Conservation (phyloP, 2,113 vertebrate genomes). For the Manacus vitellinus region DNA sequence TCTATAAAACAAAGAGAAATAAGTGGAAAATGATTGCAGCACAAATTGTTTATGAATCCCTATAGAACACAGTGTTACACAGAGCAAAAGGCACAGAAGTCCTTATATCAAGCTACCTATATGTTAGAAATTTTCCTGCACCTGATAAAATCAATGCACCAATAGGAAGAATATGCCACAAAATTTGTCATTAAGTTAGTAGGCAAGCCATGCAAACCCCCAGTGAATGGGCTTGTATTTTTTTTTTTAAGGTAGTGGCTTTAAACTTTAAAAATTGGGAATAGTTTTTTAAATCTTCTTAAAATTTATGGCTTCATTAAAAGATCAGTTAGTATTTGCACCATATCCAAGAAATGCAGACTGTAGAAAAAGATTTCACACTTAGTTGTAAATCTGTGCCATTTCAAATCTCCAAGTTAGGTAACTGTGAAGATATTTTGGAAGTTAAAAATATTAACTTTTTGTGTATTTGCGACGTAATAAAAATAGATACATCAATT, state of each 20-base stretch:
- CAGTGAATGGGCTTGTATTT: background rate
- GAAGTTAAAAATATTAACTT: background rate
- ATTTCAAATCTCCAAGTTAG: background rate
- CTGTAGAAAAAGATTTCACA: background rate
- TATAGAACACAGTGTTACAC: background rate
- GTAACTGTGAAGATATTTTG: background rate
- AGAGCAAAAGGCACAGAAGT: background rate
- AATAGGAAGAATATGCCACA: background rate
- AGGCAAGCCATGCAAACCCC: background rate
- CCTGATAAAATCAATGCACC: background rate
- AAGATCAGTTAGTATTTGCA: background rate
- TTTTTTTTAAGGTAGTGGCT: background rate
- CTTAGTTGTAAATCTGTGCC: background rate
- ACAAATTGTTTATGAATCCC: constrained; percentile 32
- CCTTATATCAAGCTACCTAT: background rate
- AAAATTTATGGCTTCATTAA: background rate
- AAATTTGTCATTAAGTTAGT: background rate
- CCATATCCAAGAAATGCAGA: background rate
- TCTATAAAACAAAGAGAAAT: constrained; percentile 25
- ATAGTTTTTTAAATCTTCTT: background rate
- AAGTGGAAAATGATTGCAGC: background rate
- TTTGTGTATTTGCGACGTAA: background rate
- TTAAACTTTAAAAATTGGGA: background rate
- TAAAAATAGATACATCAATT: background rate
- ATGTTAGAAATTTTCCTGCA: background rate